Conservation (phyloP, 2,888 invertebrate species). For the Watsonalla cultraria region DNA sequence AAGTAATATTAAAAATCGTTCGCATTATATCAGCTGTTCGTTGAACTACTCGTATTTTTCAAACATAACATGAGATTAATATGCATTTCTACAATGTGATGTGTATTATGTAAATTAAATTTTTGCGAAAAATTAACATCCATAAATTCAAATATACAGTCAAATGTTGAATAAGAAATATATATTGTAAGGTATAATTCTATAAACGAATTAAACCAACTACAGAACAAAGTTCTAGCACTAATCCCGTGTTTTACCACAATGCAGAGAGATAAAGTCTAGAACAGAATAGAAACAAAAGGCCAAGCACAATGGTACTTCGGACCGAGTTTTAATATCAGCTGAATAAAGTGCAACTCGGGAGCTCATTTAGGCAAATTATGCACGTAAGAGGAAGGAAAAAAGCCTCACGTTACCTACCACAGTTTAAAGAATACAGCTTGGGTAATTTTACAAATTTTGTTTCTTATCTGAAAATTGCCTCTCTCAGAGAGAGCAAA, state of each 20-base stretch:
- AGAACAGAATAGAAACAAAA: conserved; percentile 47
- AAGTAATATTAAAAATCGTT: too few species aligned
- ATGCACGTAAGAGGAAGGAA: conserved; percentile 44
- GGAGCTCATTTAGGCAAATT: conserved; percentile 62
- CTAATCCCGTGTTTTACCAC: background rate
- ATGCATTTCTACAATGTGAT: too few species aligned
- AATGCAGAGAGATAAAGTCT: conserved; percentile 6
- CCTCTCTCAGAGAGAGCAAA: too few species aligned
- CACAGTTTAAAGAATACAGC: background rate
- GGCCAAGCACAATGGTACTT: conserved; percentile 51
- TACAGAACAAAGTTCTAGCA: conserved; percentile 12
- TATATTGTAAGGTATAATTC: too few species aligned
- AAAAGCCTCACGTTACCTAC: conserved; percentile 12
- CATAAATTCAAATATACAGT: too few species aligned
- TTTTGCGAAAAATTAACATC: too few species aligned
- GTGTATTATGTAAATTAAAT: too few species aligned
- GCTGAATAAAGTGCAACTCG: conserved; percentile 47
- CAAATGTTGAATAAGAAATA: too few species aligned
- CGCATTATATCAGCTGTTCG: too few species aligned
- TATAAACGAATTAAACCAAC: conserved; percentile 1
- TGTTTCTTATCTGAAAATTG: background rate
- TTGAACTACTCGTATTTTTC: too few species aligned
- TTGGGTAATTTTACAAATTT: background rate
- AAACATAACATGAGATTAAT: too few species aligned
- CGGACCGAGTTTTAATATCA: conserved; percentile 64